phyloP scores from a whole-genome alignment of 2,797 vertebrate species.

The Cephalopachus bancanus region DNA sequence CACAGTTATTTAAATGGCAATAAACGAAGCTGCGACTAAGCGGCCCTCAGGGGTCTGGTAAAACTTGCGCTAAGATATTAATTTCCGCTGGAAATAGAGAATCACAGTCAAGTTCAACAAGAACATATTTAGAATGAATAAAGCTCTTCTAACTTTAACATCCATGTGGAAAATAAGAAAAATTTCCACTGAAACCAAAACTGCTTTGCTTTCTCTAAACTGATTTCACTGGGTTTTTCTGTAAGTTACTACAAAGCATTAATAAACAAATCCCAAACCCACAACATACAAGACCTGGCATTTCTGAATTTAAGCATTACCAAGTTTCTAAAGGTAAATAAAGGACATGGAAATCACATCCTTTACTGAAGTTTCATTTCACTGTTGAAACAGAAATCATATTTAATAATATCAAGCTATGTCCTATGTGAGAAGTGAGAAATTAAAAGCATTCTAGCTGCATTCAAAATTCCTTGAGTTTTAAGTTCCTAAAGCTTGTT shows the following conservation, averaged over 20 bases:
- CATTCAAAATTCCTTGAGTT: constrained; percentile 63
- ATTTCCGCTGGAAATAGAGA: background rate
- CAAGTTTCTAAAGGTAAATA: constrained; percentile 43
- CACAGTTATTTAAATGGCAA: background rate
- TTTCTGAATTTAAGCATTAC: constrained; percentile 20
- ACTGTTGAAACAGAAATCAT: background rate
- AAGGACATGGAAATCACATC: background rate
- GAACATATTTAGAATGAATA: background rate
- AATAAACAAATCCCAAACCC: background rate
- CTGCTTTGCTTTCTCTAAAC: constrained; percentile 14
- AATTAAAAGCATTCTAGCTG: constrained; percentile 51
- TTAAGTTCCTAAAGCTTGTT: constrained; percentile 58
- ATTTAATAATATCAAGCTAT: constrained; percentile 28
- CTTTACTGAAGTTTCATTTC: constrained; percentile 38
- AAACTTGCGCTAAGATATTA: background rate
- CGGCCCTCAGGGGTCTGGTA: background rate
- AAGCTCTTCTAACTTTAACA: constrained; percentile 41
- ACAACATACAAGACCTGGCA: background rate
- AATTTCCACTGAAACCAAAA: constrained; percentile 29
- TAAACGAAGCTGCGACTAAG: constrained; percentile 2
- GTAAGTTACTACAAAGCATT: constrained; percentile 23
- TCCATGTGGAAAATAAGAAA: background rate
- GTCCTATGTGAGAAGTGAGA: constrained; percentile 43
- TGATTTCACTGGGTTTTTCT: background rate
- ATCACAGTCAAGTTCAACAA: constrained; percentile 4